Percentiles rank a stretch among this genome's conserved stretches.
phyloP scores from a whole-genome alignment of 2,113 vertebrate species.

The Planiliza haematocheilus region DNA sequence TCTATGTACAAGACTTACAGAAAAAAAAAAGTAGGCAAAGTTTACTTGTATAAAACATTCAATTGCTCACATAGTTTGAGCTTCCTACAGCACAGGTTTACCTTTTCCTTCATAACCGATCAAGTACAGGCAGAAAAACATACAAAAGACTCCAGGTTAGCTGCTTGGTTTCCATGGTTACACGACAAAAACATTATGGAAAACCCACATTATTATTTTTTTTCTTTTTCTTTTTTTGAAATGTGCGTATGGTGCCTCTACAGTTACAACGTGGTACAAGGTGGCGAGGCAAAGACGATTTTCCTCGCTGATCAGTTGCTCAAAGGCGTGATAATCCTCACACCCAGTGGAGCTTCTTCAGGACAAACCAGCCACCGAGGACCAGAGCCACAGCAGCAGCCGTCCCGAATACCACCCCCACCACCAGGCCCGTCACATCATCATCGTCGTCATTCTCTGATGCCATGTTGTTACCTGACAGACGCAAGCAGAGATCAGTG shows the following conservation, averaged over 20 bases:
- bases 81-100: conserved; percentile 21
- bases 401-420: conserved; percentile 72
- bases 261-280: neutral
- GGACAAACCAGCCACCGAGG: conserved; percentile 73
- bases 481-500: conserved; percentile 2
- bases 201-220: conserved; percentile 16
- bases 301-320: conserved; percentile 35
- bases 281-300: neutral
- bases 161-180: neutral
- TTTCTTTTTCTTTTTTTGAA: too few species aligned
- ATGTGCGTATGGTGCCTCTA: neutral
- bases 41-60: conserved; percentile 1
- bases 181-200: neutral
- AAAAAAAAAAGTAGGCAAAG: neutral
- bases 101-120: conserved; percentile 11
- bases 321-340: conserved; percentile 38
- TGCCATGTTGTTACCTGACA: conserved; percentile 41
- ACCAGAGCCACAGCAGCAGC: conserved; percentile 66
- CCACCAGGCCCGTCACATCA: conserved; percentile 62
- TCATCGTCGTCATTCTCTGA: conserved; percentile 1
- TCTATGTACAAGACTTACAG: conserved; percentile 11
- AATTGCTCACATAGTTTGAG: neutral
- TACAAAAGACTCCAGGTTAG: neutral
- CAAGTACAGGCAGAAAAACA: conserved; percentile 3
- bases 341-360: conserved; percentile 72